Conservation (phyloP, 2,888 invertebrate genomes). For the Julus scandinavius region DNA sequence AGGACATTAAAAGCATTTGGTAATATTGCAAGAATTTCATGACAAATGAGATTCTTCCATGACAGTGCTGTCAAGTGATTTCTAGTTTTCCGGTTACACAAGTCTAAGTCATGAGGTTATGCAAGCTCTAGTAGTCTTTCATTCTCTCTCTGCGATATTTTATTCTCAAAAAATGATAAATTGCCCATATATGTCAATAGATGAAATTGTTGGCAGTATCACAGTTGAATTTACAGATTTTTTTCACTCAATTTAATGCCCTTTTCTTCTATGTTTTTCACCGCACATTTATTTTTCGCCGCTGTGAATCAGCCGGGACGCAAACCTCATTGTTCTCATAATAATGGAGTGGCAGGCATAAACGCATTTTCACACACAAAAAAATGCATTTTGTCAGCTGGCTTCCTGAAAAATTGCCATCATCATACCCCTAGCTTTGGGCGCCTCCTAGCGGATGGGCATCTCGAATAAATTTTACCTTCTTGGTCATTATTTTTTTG, state of each 20-base stretch:
- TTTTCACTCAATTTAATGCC: constrained; percentile 1
- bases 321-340: not conserved
- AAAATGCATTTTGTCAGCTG: not conserved
- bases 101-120: not conserved
- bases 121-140: not conserved
- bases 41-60: not conserved
- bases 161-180: not conserved
- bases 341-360: not conserved
- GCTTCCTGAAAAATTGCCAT: not conserved
- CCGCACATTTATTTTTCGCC: not conserved
- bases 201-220: constrained; percentile 1
- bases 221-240: constrained; percentile 1
- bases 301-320: not conserved
- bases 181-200: not conserved
- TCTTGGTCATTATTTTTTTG: too few species aligned
- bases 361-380: not conserved
- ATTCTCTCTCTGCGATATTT: not conserved
- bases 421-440: not conserved
- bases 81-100: not conserved
- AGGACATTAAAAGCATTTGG: not conserved
- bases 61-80: not conserved
- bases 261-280: not conserved
- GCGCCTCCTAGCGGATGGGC: not conserved
- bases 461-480: not conserved
- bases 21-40: not conserved